Evolutionary conservation across 2,797 vertebrate species (phyloP).

Genomic region (Nannoperca australis): DNA sequence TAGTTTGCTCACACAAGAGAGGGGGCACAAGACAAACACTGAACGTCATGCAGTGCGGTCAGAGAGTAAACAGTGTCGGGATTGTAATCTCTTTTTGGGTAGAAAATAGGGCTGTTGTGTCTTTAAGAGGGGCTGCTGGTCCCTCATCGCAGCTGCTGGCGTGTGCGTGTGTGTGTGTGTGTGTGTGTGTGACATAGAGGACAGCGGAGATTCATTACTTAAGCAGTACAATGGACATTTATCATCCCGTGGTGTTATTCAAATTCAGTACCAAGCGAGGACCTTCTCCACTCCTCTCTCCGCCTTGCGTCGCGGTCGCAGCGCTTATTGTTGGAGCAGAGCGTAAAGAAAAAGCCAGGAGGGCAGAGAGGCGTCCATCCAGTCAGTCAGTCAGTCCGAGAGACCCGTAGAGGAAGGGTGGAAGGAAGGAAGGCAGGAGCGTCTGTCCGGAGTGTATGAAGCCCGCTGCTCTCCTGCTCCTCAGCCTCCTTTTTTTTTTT

Average conservation of each 20-base stretch:
- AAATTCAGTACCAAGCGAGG: conserved; percentile 99
- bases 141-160: conserved; percentile 95
- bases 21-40: conserved; percentile 76
- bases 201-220: conserved; percentile 99
- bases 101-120: conserved; percentile 91
- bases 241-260: conserved; percentile 99
- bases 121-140: conserved; percentile 97
- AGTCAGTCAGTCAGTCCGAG: conserved; percentile 75
- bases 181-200: conserved; percentile 86
- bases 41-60: conserved; percentile 86
- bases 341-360: conserved; percentile 89
- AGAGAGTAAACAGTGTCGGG: conserved; percentile 87
- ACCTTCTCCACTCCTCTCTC: conserved; percentile 90
- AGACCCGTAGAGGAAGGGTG: conserved; percentile 73
- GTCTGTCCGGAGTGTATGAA: conserved; percentile 68
- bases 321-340: conserved; percentile 92
- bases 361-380: conserved; percentile 80
- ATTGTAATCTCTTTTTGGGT: conserved; percentile 86
- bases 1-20: conserved; percentile 79
- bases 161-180: conserved; percentile 73
- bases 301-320: conserved; percentile 89
- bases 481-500: conserved; percentile 51
- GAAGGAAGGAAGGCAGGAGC: conserved; percentile 44
- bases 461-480: conserved; percentile 54
- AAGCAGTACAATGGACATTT: conserved; percentile 99